Percentiles rank a stretch among this genome's conserved stretches.
Conservation (phyloP, 1,140 invertebrate species). For the Ridgeia piscesae region DNA sequence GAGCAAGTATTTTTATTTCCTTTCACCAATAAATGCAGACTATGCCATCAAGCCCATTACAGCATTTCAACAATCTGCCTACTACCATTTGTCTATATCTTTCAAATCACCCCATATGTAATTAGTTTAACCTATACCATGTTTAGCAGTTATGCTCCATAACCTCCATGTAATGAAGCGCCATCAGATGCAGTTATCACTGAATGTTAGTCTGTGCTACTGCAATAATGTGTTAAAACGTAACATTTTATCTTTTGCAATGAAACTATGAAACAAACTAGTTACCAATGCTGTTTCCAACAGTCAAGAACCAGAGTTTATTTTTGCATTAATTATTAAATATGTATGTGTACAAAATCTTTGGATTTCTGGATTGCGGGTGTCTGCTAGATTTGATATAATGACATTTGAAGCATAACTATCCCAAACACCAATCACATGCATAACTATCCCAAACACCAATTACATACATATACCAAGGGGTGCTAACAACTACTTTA, state of each 20-base stretch:
- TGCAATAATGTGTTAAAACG: neutral
- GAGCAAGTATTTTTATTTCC: neutral
- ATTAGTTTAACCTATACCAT: too few species aligned
- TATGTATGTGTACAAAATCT: neutral
- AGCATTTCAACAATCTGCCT: neutral
- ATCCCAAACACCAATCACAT: neutral
- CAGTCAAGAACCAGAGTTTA: neutral
- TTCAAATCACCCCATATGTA: neutral
- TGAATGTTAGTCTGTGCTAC: neutral
- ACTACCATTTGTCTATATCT: neutral
- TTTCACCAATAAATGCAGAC: neutral
- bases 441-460: neutral
- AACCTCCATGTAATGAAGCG: neutral
- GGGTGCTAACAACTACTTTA: neutral
- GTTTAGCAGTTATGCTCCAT: too few species aligned
- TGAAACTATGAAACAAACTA: neutral
- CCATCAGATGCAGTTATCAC: too few species aligned
- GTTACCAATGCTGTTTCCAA: neutral
- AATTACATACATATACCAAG: neutral
- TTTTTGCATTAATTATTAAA: neutral
- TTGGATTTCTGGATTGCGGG: too few species aligned
- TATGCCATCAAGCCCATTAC: neutral
- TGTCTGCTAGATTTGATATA: neutral
- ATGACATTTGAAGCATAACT: neutral
- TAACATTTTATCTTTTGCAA: neutral